Base-by-base conservation (phyloP, 2,797 vertebrate species). In the Notolabrus celidotus region DNA sequence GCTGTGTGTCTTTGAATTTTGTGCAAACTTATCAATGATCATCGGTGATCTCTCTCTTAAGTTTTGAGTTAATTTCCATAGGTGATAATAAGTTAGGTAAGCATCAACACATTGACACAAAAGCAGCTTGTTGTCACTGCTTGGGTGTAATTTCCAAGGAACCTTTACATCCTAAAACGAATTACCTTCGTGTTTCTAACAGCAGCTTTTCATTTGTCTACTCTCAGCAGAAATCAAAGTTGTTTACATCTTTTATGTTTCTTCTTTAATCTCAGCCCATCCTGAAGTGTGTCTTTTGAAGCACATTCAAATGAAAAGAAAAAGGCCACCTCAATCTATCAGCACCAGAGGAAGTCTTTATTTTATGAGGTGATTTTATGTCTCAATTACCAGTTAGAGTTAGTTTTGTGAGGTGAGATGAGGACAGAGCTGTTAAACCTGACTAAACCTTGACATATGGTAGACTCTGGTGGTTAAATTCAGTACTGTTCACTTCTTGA, bases 391-490 rank as follows among this genome's bases (percentile, higher is more conserved):
- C 62, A 33, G 31, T 71, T 65, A 27, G 51, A 69, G 61, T 62
- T 61, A 65, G 67, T 58, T 81, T 80, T 43, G 64, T 52, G 67
- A 72, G 78, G 63, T 63, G 67, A 74, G 46, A 23, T 0, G 9
- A 88, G 77, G 83, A 81, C 59, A 33, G 25, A 51, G n/a, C n/a
- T 52, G 12, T 36, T 29, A 10, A 23, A 52, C 42, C 4, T 19
- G 33, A 61, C 19, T 46, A 85, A 83, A 83, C 69, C 41, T 88
- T 84, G 83, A 61, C 73, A 54, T 83, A 56, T 60, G 60, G 82
- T 85, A 81, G 71, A 68, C 88, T 88, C 92, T 93, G 54, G 71
- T 88, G 92, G 64, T 73, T 16, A 71, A 5, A 56, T 31, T 19
- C 0, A 41, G 61, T 70, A 86, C 36, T 87, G 71, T 79, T 82